Evolutionary conservation across 2,888 invertebrate genomes (phyloP).

Genomic region (Elegia similella): DNA sequence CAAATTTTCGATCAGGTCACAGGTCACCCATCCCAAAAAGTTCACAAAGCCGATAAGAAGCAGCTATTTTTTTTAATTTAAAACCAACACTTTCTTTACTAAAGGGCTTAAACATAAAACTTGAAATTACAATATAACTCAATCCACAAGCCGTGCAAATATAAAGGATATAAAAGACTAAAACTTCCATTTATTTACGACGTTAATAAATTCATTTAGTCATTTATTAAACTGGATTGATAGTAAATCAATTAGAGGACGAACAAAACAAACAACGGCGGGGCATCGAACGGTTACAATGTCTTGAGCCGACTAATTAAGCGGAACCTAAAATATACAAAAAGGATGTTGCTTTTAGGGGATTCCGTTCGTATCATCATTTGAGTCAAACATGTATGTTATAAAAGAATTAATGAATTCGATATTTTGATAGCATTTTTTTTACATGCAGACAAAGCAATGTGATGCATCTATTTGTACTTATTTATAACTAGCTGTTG

Average conservation of each 20-base stretch:
- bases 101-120: background rate
- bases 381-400: too few species aligned
- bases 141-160: background rate
- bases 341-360: too few species aligned
- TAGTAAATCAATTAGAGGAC: conserved; percentile 27
- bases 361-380: too few species aligned
- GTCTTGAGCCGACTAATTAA: conserved; percentile 57
- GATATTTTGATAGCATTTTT: too few species aligned
- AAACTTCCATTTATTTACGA: conserved; percentile 3
- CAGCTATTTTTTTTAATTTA: too few species aligned
- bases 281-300: conserved; percentile 25
- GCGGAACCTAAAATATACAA: conserved; percentile 53
- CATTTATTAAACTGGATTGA: conserved; percentile 7
- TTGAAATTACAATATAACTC: background rate
- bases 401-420: too few species aligned
- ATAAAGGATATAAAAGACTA: conserved; percentile 10
- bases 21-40: too few species aligned
- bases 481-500: too few species aligned
- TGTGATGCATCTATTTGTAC: too few species aligned
- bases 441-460: too few species aligned
- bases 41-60: too few species aligned
- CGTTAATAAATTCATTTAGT: conserved; percentile 7
- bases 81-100: background rate
- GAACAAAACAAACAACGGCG: conserved; percentile 34
- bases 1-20: too few species aligned